Percentiles rank a stretch among this genome's conserved stretches.
Evolutionary conservation across 53 echinoderm and acorn worm genomes (phyloP).

Genomic region (Mesocentrotus franciscanus): DNA sequence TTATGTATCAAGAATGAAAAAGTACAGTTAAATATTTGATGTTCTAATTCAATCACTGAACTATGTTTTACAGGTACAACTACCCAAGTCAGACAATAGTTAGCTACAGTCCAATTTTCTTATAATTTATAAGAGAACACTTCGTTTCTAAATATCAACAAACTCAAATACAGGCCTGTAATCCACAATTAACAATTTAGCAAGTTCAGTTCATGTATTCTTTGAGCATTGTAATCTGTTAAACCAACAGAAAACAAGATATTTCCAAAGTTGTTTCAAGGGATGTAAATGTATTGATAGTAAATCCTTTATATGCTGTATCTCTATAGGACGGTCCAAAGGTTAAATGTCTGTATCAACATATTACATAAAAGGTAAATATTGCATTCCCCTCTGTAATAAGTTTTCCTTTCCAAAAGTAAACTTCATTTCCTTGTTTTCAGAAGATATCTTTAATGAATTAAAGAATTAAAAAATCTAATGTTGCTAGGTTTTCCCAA

Average conservation of each 20-base stretch:
- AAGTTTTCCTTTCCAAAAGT: background rate
- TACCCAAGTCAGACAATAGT: too few relatives aligned
- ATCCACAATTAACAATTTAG: background rate
- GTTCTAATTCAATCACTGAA: too few relatives aligned
- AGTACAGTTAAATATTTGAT: too few relatives aligned
- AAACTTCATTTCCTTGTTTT: background rate
- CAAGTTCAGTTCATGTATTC: too few relatives aligned
- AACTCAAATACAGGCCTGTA: background rate
- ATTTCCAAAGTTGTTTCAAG: background rate
- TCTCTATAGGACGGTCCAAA: background rate
- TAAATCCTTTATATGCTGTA: background rate
- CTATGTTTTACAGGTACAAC: too few relatives aligned
- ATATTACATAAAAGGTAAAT: slow-evolving; percentile 20
- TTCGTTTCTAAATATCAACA: background rate
- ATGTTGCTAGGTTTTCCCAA: background rate
- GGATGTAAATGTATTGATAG: background rate
- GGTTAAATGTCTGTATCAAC: background rate
- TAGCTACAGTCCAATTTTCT: too few relatives aligned
- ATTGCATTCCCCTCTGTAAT: background rate
- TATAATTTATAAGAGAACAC: background rate
- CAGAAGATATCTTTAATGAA: background rate
- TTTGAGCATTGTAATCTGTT: background rate
- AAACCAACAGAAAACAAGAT: background rate
- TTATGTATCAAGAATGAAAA: too few relatives aligned
- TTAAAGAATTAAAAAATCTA: background rate